These are phyloP conservation scores for Drymodes brunneopygia DNA, from an alignment of 2,113 vertebrate species.

Conservation along the genomic window DNA sequence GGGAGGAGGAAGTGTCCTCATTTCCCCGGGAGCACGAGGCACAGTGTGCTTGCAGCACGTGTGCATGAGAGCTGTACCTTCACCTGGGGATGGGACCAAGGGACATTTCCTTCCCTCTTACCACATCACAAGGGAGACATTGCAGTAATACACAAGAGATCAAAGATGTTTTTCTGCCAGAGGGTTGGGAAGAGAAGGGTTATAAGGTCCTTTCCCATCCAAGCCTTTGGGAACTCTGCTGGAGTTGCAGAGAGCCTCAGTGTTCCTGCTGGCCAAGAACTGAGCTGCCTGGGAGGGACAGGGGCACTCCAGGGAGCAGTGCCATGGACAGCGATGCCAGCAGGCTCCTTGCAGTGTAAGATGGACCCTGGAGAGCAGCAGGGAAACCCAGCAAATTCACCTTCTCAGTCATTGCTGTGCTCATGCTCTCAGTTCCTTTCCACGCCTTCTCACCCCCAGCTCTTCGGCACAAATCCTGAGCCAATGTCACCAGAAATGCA, in stretches of 20 bases:
- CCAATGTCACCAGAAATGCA: neutral
- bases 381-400: neutral
- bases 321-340: neutral
- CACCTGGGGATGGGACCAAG: neutral
- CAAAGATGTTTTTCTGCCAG: neutral
- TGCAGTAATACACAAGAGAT: neutral
- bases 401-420: neutral
- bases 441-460: neutral
- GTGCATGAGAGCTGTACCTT: neutral
- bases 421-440: neutral
- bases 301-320: neutral
- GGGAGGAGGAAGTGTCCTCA: slow-evolving; percentile 26
- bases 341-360: neutral
- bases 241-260: neutral
- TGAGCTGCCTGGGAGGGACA: neutral
- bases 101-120: neutral
- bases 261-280: neutral
- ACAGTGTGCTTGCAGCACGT: neutral
- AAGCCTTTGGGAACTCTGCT: neutral
- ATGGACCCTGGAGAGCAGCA: neutral
- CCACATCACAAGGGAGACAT: neutral
- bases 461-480: neutral
- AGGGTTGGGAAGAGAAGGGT: neutral
- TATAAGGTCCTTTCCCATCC: slow-evolving; percentile 17
- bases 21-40: neutral